Percentiles rank a stretch among this genome's conserved stretches.
phyloP scores from a whole-genome alignment of 2,797 vertebrate species.

The Pseudocheirus occidentalis region DNA sequence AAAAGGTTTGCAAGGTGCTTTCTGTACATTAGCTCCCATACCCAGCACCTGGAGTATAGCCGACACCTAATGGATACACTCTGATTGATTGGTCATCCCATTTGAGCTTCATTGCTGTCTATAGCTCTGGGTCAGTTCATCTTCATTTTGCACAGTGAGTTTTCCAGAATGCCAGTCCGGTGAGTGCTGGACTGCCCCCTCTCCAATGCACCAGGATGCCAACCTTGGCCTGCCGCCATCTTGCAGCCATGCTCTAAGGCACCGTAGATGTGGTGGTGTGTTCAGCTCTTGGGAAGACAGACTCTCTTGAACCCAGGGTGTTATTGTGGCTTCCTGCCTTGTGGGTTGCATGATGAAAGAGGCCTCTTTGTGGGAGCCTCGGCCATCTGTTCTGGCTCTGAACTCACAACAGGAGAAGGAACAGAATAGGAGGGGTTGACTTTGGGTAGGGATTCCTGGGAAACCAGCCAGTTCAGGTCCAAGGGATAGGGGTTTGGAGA shows the following conservation, averaged over 20 bases:
- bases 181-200: background rate
- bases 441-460: background rate
- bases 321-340: constrained; percentile 32
- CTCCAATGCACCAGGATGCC: background rate
- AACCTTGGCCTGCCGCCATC: background rate
- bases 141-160: background rate
- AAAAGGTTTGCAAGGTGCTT: background rate
- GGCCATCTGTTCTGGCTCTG: constrained; percentile 40
- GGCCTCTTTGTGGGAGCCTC: constrained; percentile 18
- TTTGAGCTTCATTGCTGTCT: background rate
- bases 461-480: background rate
- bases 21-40: background rate
- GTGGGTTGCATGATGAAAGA: background rate
- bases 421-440: background rate
- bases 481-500: rapidly evolving
- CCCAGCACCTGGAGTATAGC: background rate
- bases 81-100: background rate
- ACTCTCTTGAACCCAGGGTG: constrained; percentile 8
- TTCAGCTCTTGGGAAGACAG: background rate
- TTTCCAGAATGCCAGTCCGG: background rate
- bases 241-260: background rate
- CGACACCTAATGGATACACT: background rate
- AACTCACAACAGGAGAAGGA: background rate
- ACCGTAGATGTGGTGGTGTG: background rate
- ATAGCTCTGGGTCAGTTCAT: background rate